Evolutionary conservation across 2,113 vertebrate genomes (phyloP).

Genomic region (Ictalurus furcatus): DNA sequence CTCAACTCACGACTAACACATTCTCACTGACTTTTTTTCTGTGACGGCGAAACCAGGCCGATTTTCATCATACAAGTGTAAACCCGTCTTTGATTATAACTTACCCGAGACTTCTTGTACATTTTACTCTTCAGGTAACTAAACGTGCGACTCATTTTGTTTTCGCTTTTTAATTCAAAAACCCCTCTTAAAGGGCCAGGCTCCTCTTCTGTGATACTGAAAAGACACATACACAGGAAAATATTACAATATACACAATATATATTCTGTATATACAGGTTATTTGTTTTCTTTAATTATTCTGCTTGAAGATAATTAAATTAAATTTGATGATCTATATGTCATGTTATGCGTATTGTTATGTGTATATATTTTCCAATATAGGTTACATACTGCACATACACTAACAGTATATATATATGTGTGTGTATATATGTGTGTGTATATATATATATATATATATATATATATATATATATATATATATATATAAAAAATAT

Average conservation of each 20-base stretch:
- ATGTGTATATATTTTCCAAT: not conserved
- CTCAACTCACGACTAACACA: not conserved
- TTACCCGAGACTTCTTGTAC: slow-evolving; percentile 95
- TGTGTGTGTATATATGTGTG: no score
- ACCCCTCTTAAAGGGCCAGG: slow-evolving; percentile 79
- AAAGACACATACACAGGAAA: slow-evolving; percentile 29
- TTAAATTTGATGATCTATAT: not conserved
- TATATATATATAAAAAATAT: no score
- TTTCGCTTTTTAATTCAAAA: slow-evolving; percentile 79
- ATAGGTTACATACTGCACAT: not conserved
- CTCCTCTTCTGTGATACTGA: slow-evolving; percentile 89
- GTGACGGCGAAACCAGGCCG: not conserved
- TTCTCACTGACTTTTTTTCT: not conserved
- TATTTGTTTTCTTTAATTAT: not conserved
- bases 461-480: no score
- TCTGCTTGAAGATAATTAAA: not conserved
- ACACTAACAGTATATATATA: no score
- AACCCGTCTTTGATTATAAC: slow-evolving; percentile 21
- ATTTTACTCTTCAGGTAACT: slow-evolving; percentile 99
- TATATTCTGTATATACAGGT: not conserved
- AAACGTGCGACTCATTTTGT: slow-evolving; percentile 96
- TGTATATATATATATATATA: no score
- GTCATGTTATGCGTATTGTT: not conserved
- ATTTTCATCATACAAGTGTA: not conserved
- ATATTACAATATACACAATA: not conserved